Evolutionary conservation across 2,797 vertebrate species (phyloP).

Genomic region (Balearica regulorum): DNA sequence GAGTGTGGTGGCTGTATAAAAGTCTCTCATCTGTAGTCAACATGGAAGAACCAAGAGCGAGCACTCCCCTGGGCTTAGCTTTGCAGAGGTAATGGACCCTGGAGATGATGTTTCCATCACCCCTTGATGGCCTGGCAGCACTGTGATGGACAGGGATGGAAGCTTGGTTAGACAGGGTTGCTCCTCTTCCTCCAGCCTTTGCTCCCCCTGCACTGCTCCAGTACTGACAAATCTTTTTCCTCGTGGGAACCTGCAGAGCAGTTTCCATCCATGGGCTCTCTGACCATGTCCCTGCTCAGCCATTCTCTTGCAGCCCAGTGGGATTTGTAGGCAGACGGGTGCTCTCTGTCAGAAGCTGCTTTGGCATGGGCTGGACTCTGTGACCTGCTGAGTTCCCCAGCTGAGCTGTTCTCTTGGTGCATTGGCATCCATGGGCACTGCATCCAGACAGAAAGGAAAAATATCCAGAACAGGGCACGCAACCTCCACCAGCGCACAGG

Average conservation of each 20-base stretch:
- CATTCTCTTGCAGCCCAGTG: background rate
- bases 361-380: no score
- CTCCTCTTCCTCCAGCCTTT: background rate
- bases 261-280: background rate
- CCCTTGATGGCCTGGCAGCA: background rate
- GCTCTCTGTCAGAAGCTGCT: background rate
- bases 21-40: background rate
- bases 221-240: background rate
- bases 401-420: background rate
- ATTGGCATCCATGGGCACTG: background rate
- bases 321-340: background rate
- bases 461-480: background rate
- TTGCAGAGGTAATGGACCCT: background rate
- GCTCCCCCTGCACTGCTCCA: background rate
- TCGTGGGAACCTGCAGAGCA: fast-evolving
- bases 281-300: background rate
- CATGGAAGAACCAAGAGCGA: background rate
- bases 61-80: background rate
- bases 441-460: background rate
- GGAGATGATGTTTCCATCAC: background rate
- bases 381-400: background rate
- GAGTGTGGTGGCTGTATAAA: fast-evolving
- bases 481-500: fast-evolving
- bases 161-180: background rate
- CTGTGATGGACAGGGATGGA: background rate